phyloP scores from a whole-genome alignment of 2,113 vertebrate genomes.

The Odocoileus virginianus region DNA sequence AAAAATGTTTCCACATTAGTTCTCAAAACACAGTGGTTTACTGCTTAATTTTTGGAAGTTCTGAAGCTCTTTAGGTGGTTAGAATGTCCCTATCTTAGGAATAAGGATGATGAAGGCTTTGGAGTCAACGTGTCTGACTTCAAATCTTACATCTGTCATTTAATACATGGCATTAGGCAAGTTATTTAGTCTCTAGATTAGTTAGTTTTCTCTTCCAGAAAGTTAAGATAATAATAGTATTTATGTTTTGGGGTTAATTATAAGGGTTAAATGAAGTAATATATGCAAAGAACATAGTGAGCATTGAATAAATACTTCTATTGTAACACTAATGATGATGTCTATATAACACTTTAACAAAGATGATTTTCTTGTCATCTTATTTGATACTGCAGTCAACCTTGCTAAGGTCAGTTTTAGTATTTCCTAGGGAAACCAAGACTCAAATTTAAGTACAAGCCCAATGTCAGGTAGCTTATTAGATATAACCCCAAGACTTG shows the following conservation, averaged over 20 bases:
- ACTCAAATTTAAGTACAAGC: background rate
- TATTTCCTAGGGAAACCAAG: background rate
- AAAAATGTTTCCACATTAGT: background rate
- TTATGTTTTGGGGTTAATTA: background rate
- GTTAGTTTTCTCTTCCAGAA: background rate
- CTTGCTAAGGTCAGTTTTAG: background rate
- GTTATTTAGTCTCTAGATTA: background rate
- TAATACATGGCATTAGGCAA: background rate
- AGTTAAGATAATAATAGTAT: background rate
- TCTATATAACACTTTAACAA: background rate
- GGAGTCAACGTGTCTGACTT: background rate
- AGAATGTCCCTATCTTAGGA: background rate
- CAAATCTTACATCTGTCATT: background rate
- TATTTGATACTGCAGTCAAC: background rate
- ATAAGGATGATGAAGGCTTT: background rate
- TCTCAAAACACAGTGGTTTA: background rate
- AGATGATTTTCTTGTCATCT: background rate
- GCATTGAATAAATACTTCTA: background rate
- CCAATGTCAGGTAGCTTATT: background rate
- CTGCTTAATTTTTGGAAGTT: background rate
- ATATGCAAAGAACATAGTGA: background rate
- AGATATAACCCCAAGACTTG: background rate
- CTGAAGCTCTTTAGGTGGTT: background rate
- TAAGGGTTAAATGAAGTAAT: background rate
- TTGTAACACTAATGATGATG: background rate